Evolutionary conservation across 2,888 invertebrate genomes (phyloP).

Genomic region (Papilio gigon): DNA sequence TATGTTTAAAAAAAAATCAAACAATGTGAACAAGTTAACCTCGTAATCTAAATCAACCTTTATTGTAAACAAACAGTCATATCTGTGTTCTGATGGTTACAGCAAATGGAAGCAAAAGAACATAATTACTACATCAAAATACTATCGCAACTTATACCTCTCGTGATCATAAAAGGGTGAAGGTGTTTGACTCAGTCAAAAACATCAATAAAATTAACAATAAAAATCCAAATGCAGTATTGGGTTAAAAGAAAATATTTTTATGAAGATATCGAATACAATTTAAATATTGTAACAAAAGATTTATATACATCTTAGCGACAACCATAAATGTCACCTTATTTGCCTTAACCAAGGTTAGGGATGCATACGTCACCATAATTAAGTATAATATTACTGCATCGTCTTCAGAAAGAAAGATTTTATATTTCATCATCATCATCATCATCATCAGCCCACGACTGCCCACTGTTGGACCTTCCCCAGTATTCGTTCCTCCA

Average conservation of each 20-base stretch:
- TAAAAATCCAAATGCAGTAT: neutral
- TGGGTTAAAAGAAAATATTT: neutral
- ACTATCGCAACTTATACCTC: neutral
- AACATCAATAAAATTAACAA: neutral
- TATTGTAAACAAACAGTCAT: neutral
- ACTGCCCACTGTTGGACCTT: no score
- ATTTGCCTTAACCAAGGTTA: conserved; percentile 6
- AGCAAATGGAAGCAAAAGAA: neutral
- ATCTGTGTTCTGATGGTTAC: neutral
- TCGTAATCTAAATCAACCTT: conserved; percentile 13
- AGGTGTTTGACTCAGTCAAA: neutral
- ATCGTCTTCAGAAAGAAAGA: neutral
- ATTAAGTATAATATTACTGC: neutral
- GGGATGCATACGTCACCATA: neutral
- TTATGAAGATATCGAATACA: neutral
- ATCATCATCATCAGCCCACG: no score
- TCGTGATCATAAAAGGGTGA: neutral
- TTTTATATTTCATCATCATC: no score
- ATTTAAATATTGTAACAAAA: neutral
- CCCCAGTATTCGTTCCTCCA: no score
- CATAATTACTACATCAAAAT: neutral
- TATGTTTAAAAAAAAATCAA: conserved; percentile 20
- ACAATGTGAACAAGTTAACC: conserved; percentile 19
- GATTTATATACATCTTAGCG: neutral
- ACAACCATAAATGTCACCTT: neutral